phyloP scores from a whole-genome alignment of 2,113 vertebrate genomes.

The Platichthys flesus region DNA sequence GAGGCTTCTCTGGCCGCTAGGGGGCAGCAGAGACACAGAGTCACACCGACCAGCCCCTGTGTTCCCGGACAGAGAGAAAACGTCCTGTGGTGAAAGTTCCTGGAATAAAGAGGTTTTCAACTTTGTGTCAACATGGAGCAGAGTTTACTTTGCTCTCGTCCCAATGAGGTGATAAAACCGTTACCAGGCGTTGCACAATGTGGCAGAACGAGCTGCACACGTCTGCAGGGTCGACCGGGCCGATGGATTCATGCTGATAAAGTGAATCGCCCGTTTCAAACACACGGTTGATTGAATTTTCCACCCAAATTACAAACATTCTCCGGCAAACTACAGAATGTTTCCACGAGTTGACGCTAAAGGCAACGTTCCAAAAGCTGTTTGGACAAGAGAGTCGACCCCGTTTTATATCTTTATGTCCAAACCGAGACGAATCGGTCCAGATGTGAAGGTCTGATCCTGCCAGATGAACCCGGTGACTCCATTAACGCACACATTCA shows the following conservation, averaged over 20 bases:
- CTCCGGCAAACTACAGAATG: no score
- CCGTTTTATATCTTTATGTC: not conserved
- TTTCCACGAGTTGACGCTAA: no score
- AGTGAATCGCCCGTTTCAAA: no score
- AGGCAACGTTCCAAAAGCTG: no score
- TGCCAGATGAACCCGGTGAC: slow-evolving; percentile 41
- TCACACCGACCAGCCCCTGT: not conserved
- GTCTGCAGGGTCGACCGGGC: not conserved
- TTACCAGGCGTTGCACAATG: slow-evolving; percentile 11
- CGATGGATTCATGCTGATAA: no score
- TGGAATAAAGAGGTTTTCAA: not conserved
- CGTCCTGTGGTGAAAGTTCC: not conserved
- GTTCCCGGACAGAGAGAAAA: no score
- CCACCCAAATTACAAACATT: no score
- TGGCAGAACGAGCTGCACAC: slow-evolving; percentile 15
- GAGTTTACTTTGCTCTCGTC: not conserved
- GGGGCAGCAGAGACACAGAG: slow-evolving; percentile 58
- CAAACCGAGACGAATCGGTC: slow-evolving; percentile 39
- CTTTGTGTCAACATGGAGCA: no score
- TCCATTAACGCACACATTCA: not conserved
- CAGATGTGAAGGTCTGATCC: slow-evolving; percentile 54
- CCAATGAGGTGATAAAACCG: not conserved
- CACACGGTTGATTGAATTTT: no score
- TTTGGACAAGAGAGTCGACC: not conserved
- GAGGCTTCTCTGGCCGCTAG: slow-evolving; percentile 33